Percentiles rank a stretch among this genome's conserved stretches.
These are phyloP conservation scores for Bombus waltoni DNA, from an alignment of 1,140 invertebrate species.

Conservation along the genomic window DNA sequence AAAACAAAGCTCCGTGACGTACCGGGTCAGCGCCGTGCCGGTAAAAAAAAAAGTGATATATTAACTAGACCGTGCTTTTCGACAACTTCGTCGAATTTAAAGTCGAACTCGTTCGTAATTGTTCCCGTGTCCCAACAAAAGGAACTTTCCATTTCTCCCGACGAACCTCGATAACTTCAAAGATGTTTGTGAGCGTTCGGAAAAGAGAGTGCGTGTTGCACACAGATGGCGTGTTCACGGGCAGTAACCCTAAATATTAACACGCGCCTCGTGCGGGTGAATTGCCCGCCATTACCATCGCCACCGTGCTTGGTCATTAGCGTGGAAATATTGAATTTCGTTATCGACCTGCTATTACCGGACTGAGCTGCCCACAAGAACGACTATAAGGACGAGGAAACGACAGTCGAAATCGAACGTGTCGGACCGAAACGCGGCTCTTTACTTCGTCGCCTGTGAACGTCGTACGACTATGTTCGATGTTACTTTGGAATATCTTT, in stretches of 20 bases:
- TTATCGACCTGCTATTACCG: constrained; percentile 74
- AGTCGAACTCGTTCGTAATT: constrained; percentile 41
- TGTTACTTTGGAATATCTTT: background rate
- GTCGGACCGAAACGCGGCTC: too few relatives aligned
- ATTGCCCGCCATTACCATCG: constrained; percentile 73
- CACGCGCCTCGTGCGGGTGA: constrained; percentile 67
- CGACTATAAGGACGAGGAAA: constrained; percentile 55
- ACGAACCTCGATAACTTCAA: background rate
- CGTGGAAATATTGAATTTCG: constrained; percentile 78
- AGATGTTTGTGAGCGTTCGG: background rate
- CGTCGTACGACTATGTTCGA: background rate
- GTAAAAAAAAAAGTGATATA: constrained; percentile 53
- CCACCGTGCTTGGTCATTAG: constrained; percentile 65
- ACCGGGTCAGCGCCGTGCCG: constrained; percentile 15
- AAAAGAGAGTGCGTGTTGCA: constrained; percentile 72
- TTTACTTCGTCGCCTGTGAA: background rate
- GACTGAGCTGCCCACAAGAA: constrained; percentile 14
- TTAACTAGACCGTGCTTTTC: constrained; percentile 60
- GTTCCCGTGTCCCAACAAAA: background rate
- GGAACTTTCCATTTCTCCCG: background rate
- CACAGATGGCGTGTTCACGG: constrained; percentile 72
- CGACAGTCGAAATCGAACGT: too few relatives aligned
- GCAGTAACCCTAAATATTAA: constrained; percentile 79
- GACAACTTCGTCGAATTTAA: constrained; percentile 63
- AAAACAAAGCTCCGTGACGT: constrained; percentile 74